Conservation (phyloP, 2,113 vertebrate species). For the Tragelaphus strepsiceros region DNA sequence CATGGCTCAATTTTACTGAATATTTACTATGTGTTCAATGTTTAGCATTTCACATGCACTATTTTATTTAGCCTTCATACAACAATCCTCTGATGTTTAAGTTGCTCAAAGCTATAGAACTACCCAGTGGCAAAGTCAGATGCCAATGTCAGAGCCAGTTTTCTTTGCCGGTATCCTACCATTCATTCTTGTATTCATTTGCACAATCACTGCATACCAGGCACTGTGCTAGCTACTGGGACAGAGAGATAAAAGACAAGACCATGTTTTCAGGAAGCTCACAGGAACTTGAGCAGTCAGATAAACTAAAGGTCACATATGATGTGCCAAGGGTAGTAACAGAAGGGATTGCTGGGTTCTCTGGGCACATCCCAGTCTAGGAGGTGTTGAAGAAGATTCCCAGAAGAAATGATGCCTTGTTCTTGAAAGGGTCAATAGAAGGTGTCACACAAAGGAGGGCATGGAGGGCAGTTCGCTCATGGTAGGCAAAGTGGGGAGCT, state of each 20-base stretch:
- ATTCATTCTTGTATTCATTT: background rate
- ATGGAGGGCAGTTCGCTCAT: background rate
- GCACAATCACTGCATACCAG: background rate
- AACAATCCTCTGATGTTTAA: background rate
- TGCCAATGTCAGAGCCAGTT: background rate
- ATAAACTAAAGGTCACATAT: background rate
- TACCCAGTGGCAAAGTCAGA: background rate
- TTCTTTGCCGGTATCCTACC: background rate
- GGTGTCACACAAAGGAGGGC: background rate
- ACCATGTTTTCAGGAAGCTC: background rate
- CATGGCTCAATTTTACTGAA: background rate
- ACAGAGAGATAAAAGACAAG: background rate
- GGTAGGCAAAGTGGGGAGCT: accelerated
- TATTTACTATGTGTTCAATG: background rate
- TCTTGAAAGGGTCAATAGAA: background rate
- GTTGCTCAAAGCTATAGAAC: background rate
- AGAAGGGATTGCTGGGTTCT: background rate
- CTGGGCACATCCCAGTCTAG: background rate
- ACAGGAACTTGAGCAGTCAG: background rate
- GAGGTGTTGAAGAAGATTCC: background rate
- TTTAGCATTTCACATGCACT: background rate
- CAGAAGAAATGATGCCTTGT: background rate
- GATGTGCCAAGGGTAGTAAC: background rate
- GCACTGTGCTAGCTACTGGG: background rate
- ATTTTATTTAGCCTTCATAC: background rate